Evolutionary conservation across 2,888 invertebrate genomes (phyloP), one percentile per base, ranked within the genome.

Genomic region (Podotricha telesiphe): DNA sequence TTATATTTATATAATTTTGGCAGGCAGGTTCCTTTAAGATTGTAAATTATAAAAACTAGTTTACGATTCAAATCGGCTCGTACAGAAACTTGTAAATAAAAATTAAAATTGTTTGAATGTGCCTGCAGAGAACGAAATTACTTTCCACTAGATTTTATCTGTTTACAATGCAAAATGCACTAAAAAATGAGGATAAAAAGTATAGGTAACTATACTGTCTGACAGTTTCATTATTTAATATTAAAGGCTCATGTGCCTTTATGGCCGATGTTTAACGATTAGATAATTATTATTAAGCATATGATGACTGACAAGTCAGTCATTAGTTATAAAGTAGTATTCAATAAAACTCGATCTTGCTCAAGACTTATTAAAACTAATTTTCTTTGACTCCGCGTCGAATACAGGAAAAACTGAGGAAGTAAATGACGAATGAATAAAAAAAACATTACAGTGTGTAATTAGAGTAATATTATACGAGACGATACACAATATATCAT

Each of bases 381-480:
- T 22, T 28, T 53, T 45, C 65, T 45, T 34, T 17, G 20, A 65
- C 7, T 19, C 22, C 17, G 28, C 55, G 22, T 34, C 45, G 37
- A 13, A 1, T 56, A 34, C 42, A 61, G 51, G 55, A 56, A 55
- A 63, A 61, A 63, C 40, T 47, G 42, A 63, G 63, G 67, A 68
- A 68, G 55, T 62, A 40, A 47, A 55, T 37, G 11, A n/a, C 62
- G 11, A 42, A n/a, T 45, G 37, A 19, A 68, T 47, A 45, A 48
- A 45, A 68, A 42, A 68, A 71, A 58, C 48, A 58, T 19, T 1
- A 11, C 56, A 62, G 19, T 22, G 62, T 66, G 51, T 68, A 71
- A 66, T 71, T 66, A 66, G 65, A 61, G 68, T 62, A 65, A 66
- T 47, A 68, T 56, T 56, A 66, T 58, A 45, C 28, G 22, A 45